These are phyloP conservation scores for Oconnorella tubifera DNA, from an alignment of 2,888 invertebrate genomes.

Conservation along the genomic window DNA sequence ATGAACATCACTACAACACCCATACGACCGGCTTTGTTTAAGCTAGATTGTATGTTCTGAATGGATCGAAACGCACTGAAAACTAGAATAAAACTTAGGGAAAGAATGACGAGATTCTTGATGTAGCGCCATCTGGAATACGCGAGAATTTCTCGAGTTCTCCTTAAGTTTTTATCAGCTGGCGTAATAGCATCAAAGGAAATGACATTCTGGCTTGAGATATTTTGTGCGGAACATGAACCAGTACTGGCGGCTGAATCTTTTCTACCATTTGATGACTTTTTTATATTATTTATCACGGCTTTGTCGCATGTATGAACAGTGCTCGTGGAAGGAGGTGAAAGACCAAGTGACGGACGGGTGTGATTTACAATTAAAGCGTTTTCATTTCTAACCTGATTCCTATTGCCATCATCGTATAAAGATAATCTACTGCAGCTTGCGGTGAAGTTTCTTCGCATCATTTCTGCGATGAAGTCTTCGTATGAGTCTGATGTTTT, in stretches of 20 bases:
- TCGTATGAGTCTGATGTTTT: not conserved
- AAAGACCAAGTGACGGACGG: not conserved
- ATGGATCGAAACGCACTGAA: constrained; percentile 54
- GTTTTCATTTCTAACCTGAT: not conserved
- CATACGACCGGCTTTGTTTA: constrained; percentile 45
- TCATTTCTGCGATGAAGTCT: not conserved
- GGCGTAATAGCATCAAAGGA: no score
- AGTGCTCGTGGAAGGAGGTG: not conserved
- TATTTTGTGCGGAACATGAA: not conserved
- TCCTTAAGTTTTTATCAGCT: not conserved
- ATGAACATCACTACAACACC: constrained; percentile 52
- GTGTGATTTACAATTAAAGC: not conserved
- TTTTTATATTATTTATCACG: no score
- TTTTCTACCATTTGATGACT: not conserved
- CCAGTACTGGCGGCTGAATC: not conserved
- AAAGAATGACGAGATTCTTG: constrained; percentile 51
- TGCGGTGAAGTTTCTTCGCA: not conserved
- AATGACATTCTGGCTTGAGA: no score
- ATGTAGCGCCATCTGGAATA: constrained; percentile 36
- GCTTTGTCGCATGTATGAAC: not conserved
- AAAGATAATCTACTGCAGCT: not conserved
- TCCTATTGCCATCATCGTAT: no score
- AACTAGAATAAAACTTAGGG: constrained; percentile 51
- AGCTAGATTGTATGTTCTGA: constrained; percentile 53
- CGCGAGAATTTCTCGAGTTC: not conserved